These are phyloP conservation scores for Hermaeophaga mercurialis DNA, from an alignment of 2,888 invertebrate genomes.

Conservation along the genomic window DNA sequence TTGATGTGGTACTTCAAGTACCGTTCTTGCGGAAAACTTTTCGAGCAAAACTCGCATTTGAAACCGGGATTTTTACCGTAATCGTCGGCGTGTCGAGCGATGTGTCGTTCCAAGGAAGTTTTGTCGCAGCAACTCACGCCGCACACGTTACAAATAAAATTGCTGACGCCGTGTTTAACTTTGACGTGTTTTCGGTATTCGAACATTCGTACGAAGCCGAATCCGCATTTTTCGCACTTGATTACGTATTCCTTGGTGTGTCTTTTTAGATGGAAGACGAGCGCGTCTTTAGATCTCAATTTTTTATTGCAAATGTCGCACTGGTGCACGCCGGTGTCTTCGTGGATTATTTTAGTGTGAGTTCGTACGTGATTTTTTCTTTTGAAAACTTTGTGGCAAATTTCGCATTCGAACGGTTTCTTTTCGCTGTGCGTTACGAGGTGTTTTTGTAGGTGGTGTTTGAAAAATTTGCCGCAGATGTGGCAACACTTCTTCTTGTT, in stretches of 20 bases:
- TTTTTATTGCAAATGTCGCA: slow-evolving; percentile 65
- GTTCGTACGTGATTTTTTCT: slow-evolving; percentile 35
- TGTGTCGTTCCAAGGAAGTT: slow-evolving; percentile 44
- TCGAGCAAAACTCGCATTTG: slow-evolving; percentile 43
- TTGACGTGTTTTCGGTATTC: slow-evolving; percentile 47
- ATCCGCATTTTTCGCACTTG: slow-evolving; percentile 54
- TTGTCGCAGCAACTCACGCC: slow-evolving; percentile 46
- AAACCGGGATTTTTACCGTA: slow-evolving; percentile 37
- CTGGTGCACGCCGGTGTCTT: slow-evolving; percentile 32
- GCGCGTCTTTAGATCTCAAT: slow-evolving; percentile 50
- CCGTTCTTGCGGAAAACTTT: slow-evolving; percentile 38
- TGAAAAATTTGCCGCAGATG: slow-evolving; percentile 55
- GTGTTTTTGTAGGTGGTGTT: slow-evolving; percentile 58
- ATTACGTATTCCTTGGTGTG: slow-evolving; percentile 62
- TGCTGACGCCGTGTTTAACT: slow-evolving; percentile 43
- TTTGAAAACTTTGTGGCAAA: slow-evolving; percentile 42
- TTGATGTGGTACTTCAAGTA: slow-evolving; percentile 40
- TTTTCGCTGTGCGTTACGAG: slow-evolving; percentile 61
- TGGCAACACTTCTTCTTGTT: slow-evolving; percentile 44
- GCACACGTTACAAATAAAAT: slow-evolving; percentile 45
- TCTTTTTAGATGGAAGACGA: slow-evolving; percentile 60
- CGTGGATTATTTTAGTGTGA: slow-evolving; percentile 37
- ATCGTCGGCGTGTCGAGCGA: slow-evolving; percentile 43
- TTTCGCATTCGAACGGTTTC: slow-evolving; percentile 52
- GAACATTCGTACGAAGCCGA: slow-evolving; percentile 46